Base-by-base conservation (phyloP, 2,888 invertebrate species). In the Chrysina gloriosa region DNA sequence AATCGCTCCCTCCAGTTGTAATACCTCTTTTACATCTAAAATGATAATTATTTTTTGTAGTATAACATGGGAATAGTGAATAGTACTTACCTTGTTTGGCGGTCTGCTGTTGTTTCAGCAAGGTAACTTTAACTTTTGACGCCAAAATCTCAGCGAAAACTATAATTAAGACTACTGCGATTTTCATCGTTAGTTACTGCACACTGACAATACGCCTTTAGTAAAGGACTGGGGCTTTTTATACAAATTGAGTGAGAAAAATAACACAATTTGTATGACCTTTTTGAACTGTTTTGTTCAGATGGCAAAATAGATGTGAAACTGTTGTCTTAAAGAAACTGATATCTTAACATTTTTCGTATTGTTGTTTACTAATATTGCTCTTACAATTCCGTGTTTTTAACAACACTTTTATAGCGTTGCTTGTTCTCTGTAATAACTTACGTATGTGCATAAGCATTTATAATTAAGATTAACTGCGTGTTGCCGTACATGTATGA, bases 1-100 rank as follows among this genome's bases (percentile, higher is more conserved):
- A 69, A 89, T 82, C 77, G 87, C 85, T 68, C 86, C 81, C 78
- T 77, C 75, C 34, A 71, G 70, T 47, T 73, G 65, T 58, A 76
- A 70, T 66, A 74, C 72, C 5, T 48, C 69, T 64, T 75, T 72
- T 66, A 71, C 73, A 61, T 68, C 75, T 72, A 42, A 25, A 39
- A n/a, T 36, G 4, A 3, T 11, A 27, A 14, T 27, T 9, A 52
- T n/a, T 6, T 14, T 31, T 14, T 16, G 2, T 31, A 19, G 9
- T 16, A 11, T 4, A 34, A 9, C 1, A 14, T 39, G 1, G 3
- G 11, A 31, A 3, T 48, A 23, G 9, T 11, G 3, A 23, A 19
- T 29, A n/a, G n/a, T 25, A 61, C 58, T 27, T 61, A 61, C 58
- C 16, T 9, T 42, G 58, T 9, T 61, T 25, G 45, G 19, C 16